Conservation (phyloP, 2,797 vertebrate species). For the Lemur catta region DNA sequence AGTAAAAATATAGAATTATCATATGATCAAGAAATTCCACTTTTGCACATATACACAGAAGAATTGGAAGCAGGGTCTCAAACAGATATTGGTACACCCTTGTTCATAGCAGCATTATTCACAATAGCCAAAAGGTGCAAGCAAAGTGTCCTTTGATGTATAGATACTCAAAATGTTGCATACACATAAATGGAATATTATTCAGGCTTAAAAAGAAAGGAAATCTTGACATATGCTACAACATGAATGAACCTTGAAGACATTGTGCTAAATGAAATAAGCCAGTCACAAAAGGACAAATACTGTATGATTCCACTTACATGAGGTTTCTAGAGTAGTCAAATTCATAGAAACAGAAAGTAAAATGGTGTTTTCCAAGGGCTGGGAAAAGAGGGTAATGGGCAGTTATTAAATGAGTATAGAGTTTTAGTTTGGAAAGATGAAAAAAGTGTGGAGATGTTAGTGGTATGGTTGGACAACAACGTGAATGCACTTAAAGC, state of each 20-base stretch:
- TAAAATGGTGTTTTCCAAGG: background rate
- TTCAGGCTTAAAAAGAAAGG: background rate
- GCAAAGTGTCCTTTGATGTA: background rate
- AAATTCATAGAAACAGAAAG: background rate
- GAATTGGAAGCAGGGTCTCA: background rate
- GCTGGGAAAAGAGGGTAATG: no score
- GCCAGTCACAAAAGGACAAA: background rate
- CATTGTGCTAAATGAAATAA: background rate
- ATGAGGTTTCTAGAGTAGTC: background rate
- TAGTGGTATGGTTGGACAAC: background rate
- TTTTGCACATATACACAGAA: background rate
- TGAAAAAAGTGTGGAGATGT: background rate
- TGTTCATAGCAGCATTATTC: background rate
- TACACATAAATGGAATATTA: background rate
- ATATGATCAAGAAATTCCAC: background rate
- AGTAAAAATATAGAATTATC: background rate
- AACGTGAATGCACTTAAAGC: background rate
- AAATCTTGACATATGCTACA: background rate
- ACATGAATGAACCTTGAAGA: background rate
- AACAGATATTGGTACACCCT: background rate
- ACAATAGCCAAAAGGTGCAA: background rate
- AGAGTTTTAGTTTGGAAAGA: background rate
- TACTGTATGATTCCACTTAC: background rate
- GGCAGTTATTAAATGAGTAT: background rate
- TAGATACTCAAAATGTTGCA: background rate